phyloP scores from a whole-genome alignment of 2,888 invertebrate species.

The Orthonychiurus folsomi region DNA sequence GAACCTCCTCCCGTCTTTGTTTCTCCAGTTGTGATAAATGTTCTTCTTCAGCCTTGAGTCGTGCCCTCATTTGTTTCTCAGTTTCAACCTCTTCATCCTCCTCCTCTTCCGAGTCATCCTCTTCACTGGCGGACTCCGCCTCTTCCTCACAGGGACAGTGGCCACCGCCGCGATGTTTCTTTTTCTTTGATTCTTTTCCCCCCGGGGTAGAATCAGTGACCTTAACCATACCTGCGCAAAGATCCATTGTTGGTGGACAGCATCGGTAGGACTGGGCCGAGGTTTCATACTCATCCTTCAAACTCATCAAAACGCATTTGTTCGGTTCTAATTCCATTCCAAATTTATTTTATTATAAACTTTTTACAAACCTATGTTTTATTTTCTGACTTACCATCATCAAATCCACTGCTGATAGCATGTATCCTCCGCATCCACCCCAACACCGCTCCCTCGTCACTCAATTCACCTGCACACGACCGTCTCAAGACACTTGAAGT shows the following conservation, averaged over 20 bases:
- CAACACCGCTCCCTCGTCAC: conserved; percentile 71
- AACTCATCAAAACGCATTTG: conserved; percentile 5
- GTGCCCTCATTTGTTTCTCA: conserved; percentile 18
- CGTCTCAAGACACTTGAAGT: conserved; percentile 3
- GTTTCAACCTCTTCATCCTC: conserved; percentile 38
- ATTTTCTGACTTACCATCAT: conserved; percentile 20
- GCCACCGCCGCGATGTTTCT: background rate
- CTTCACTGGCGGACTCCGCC: conserved; percentile 13
- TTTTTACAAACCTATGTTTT: background rate
- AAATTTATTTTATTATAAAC: background rate
- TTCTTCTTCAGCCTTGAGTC: conserved; percentile 35
- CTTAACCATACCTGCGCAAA: conserved; percentile 31
- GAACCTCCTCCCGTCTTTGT: conserved; percentile 25
- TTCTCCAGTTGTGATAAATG: conserved; percentile 19
- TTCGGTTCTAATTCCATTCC: conserved; percentile 6
- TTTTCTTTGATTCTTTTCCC: conserved; percentile 11
- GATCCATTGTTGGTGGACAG: conserved; percentile 29
- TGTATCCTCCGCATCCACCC: conserved; percentile 71
- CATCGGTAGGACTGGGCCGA: conserved; percentile 15
- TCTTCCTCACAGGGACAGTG: background rate
- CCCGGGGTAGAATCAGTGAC: conserved; percentile 20
- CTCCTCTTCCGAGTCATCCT: conserved; percentile 26
- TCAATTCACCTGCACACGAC: conserved; percentile 54
- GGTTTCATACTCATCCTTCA: conserved; percentile 7
- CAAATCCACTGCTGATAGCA: conserved; percentile 24